These are phyloP conservation scores for Lampris incognitus DNA, from an alignment of 2,113 vertebrate species.

Conservation along the genomic window DNA sequence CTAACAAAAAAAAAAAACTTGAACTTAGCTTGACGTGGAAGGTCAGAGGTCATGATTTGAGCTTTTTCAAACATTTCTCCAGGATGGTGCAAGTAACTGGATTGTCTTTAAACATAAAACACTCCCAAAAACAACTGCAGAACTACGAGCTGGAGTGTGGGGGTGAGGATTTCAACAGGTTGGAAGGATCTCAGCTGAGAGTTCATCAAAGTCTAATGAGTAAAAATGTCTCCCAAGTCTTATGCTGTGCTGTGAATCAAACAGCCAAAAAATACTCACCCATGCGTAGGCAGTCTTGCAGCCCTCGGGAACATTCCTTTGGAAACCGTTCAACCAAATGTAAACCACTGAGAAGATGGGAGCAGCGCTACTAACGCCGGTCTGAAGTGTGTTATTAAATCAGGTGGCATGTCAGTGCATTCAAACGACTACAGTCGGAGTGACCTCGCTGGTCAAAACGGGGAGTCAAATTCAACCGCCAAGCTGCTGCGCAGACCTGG, in stretches of 20 bases:
- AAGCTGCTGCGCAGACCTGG: background rate
- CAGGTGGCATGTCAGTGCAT: constrained; percentile 28
- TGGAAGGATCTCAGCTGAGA: too few relatives aligned
- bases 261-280: constrained; percentile 80
- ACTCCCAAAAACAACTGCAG: background rate
- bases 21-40: too few relatives aligned
- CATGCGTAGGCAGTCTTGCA: constrained; percentile 54
- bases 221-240: background rate
- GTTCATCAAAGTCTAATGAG: background rate
- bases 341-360: constrained; percentile 65
- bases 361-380: constrained; percentile 53
- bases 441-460: constrained; percentile 39
- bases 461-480: constrained; percentile 27
- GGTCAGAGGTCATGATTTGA: too few relatives aligned
- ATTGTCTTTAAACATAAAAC: background rate
- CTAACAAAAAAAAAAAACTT: too few relatives aligned
- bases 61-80: background rate
- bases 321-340: constrained; percentile 73
- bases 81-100: background rate
- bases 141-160: too few relatives aligned
- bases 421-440: constrained; percentile 20
- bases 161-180: too few relatives aligned
- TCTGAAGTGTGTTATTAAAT: constrained; percentile 41
- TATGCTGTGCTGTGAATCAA: constrained; percentile 24
- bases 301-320: constrained; percentile 67